Conservation (phyloP, 1,140 invertebrate species). For the Sycophaga agraensis region DNA sequence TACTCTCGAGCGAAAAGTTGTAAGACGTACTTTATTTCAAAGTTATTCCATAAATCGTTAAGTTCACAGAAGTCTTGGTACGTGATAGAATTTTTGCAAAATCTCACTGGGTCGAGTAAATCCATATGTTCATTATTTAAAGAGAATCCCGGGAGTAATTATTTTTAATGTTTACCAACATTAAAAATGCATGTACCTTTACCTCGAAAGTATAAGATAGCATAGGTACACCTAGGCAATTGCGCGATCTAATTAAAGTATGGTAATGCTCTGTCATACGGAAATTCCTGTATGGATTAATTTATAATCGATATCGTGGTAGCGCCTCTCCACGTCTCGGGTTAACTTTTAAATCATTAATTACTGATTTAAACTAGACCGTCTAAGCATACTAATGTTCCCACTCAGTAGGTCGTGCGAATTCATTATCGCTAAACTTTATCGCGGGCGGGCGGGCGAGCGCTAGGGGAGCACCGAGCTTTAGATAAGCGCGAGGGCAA, state of each 20-base stretch:
- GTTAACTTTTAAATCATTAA: constrained; percentile 18
- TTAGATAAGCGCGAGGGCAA: constrained; percentile 9
- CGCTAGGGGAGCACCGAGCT: too few relatives aligned
- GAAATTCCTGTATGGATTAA: not conserved
- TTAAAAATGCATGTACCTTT: not conserved
- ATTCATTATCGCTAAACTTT: constrained; percentile 27
- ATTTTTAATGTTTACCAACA: not conserved
- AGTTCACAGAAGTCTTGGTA: constrained; percentile 12
- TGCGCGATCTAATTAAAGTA: not conserved
- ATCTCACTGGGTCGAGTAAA: not conserved
- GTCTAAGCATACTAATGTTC: constrained; percentile 8
- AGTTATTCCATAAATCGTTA: constrained; percentile 26
- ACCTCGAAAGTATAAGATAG: not conserved
- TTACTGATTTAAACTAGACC: constrained; percentile 19
- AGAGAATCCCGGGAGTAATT: not conserved
- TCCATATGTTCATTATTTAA: not conserved
- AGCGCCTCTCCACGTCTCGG: not conserved
- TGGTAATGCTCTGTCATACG: not conserved
- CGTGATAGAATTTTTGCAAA: constrained; percentile 14
- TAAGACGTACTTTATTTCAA: constrained; percentile 10
- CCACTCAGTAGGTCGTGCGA: constrained; percentile 27
- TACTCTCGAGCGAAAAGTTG: constrained; percentile 9
- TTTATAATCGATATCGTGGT: not conserved
- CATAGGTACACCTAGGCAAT: too few relatives aligned
- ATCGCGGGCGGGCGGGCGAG: constrained; percentile 8